Conservation (phyloP, 1,140 invertebrate genomes). For the Nautilus pompilius region DNA sequence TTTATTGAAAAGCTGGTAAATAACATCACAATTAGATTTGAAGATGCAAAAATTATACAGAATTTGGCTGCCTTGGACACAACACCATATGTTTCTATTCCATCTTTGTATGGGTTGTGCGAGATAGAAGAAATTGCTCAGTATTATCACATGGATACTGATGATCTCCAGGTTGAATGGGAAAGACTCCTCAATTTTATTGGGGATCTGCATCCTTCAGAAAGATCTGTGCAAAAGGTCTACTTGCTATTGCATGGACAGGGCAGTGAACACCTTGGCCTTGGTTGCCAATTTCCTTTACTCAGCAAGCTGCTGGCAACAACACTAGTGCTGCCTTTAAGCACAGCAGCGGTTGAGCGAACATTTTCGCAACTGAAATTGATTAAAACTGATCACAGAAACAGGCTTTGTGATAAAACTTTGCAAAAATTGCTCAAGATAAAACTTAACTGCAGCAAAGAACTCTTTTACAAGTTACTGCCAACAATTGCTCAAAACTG, state of each 20-base stretch:
- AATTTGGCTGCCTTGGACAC: conserved; percentile 6
- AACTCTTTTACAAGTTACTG: conserved; percentile 4
- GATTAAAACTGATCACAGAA: conserved; percentile 6
- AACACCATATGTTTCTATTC: not conserved
- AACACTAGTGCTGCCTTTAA: not conserved
- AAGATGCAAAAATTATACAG: conserved; percentile 9
- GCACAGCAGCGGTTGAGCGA: conserved; percentile 11
- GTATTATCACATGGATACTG: conserved; percentile 3
- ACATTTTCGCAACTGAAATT: conserved; percentile 9
- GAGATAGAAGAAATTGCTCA: conserved; percentile 6
- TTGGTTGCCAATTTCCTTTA: conserved; percentile 7
- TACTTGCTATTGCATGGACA: not conserved
- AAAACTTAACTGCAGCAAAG: conserved; percentile 1
- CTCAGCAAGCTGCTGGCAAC: not conserved
- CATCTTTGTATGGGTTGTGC: conserved; percentile 3
- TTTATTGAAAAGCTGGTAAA: conserved; percentile 5
- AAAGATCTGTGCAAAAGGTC: not conserved
- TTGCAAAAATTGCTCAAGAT: conserved; percentile 1
- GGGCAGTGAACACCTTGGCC: not conserved
- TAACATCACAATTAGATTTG: conserved; percentile 7
- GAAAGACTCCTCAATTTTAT: conserved; percentile 3
- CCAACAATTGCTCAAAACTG: too few species aligned
- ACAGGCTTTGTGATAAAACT: conserved; percentile 3
- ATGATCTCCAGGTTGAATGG: conserved; percentile 5
- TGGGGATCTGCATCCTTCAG: not conserved